Evolutionary conservation across 2,113 vertebrate species (phyloP), one percentile per base, ranked within the genome.

Genomic region (Larimichthys crocea): DNA sequence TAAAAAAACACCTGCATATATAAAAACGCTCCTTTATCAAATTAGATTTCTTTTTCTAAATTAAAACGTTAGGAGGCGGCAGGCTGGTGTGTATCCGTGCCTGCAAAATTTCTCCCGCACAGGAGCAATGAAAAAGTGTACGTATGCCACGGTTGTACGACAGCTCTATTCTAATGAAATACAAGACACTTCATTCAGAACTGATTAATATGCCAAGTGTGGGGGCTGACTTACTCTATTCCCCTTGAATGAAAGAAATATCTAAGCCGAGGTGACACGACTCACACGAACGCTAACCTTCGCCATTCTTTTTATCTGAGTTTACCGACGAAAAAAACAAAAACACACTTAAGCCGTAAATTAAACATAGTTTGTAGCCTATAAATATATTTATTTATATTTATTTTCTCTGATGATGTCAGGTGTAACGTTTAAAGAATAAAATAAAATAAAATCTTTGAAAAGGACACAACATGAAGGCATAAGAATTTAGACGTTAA

Each of bases 161-260:
- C 49, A 71, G 57, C 35, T 74, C 42, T 80, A 7, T 69, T 86
- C 24, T 63, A 71, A 79, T 81, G 57, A 74, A 79, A 83, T 59
- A 70, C 56, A 78, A 56, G 44, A 55, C 73, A 64, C 60, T 82
- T 84, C 15, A 70, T 69, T 85, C 52, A 74, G 65, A 85, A 56
- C 15, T 80, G 61, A 88, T 82, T 83, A 80, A 86, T 72, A 83
- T 78, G 67, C 61, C n/a, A 26, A 61, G 83, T 60, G 42, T 31
- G 20, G 16, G 16, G 57, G 57, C 76, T 46, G 55, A 74, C 26
- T 60, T 46, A 64, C 50, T 83, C 44, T 3, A n/a, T 74, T 85
- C 68, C 12, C 56, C 55, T 72, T 77, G 55, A 87, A 82, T 69
- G 65, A 76, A 77, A 82, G 2, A 59, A 66, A 76, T 29, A 70